Percentiles rank a stretch among this genome's conserved stretches.
These are phyloP conservation scores for Acanthoscelides obtectus DNA, from an alignment of 2,888 invertebrate species.

Conservation along the genomic window DNA sequence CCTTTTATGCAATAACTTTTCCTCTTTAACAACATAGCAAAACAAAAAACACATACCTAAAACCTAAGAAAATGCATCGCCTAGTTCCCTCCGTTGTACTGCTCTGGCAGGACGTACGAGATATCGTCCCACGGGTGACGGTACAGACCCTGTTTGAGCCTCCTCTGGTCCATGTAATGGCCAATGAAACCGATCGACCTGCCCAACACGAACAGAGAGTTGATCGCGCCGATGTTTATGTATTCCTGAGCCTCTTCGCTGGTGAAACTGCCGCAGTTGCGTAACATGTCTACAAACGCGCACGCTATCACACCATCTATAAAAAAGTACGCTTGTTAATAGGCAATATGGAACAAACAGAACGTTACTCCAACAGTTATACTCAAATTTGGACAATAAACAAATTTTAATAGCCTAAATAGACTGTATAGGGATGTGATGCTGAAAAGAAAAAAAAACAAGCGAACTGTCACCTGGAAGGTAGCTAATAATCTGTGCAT, in stretches of 20 bases:
- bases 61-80: background rate
- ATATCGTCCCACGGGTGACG: slow-evolving; percentile 99
- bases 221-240: slow-evolving; percentile 95
- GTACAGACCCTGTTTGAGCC: slow-evolving; percentile 97
- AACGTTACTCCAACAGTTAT: too few species aligned
- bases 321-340: too few species aligned
- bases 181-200: slow-evolving; percentile 98
- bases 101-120: slow-evolving; percentile 77
- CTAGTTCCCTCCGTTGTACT: slow-evolving; percentile 48
- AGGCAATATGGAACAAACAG: too few species aligned
- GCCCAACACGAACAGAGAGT: slow-evolving; percentile 96
- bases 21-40: too few species aligned
- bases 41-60: background rate
- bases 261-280: slow-evolving; percentile 92
- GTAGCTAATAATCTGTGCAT: too few species aligned
- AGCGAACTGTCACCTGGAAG: too few species aligned
- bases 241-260: slow-evolving; percentile 97
- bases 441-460: too few species aligned
- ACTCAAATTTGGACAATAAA: too few species aligned
- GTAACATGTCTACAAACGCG: slow-evolving; percentile 93
- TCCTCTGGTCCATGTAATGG: slow-evolving; percentile 97
- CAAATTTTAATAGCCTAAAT: too few species aligned
- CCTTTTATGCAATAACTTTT: too few species aligned
- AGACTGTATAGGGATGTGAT: too few species aligned
- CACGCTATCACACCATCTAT: slow-evolving; percentile 97